These are phyloP conservation scores for Rhinopomastus cyanomelas DNA, from an alignment of 2,113 vertebrate genomes.

Conservation along the genomic window DNA sequence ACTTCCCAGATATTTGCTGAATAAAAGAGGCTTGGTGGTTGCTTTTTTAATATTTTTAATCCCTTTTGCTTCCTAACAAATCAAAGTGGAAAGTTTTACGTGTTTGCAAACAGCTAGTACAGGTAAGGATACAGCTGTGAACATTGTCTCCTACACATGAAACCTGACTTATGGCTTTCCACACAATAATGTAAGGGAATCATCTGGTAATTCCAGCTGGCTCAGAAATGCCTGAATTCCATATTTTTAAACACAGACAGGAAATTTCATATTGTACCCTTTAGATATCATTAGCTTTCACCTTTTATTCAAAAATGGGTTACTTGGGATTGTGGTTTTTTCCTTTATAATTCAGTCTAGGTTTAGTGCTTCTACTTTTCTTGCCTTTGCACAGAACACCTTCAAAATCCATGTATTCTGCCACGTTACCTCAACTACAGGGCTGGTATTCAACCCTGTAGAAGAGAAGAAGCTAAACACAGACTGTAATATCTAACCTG, in stretches of 20 bases:
- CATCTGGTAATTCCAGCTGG: background rate
- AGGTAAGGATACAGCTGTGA: background rate
- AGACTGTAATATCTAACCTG: background rate
- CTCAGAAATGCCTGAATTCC: background rate
- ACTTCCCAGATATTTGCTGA: background rate
- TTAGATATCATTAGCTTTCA: background rate
- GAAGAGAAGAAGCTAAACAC: background rate
- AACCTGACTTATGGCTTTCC: background rate
- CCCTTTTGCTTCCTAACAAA: background rate
- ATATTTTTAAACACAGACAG: background rate
- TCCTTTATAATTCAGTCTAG: background rate
- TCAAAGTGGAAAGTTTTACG: background rate
- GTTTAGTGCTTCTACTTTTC: background rate
- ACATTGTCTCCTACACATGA: background rate
- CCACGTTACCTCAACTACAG: accelerated
- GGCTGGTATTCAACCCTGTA: background rate
- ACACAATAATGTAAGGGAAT: background rate
- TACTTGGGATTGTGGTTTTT: background rate
- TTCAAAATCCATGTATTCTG: background rate
- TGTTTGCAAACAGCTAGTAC: background rate
- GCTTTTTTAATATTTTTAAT: background rate
- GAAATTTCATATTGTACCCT: background rate
- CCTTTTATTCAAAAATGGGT: background rate
- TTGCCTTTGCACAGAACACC: background rate
- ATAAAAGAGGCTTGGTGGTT: background rate